These are phyloP conservation scores for Ariopsis seemanni DNA, from an alignment of 2,113 vertebrate species.

Conservation along the genomic window DNA sequence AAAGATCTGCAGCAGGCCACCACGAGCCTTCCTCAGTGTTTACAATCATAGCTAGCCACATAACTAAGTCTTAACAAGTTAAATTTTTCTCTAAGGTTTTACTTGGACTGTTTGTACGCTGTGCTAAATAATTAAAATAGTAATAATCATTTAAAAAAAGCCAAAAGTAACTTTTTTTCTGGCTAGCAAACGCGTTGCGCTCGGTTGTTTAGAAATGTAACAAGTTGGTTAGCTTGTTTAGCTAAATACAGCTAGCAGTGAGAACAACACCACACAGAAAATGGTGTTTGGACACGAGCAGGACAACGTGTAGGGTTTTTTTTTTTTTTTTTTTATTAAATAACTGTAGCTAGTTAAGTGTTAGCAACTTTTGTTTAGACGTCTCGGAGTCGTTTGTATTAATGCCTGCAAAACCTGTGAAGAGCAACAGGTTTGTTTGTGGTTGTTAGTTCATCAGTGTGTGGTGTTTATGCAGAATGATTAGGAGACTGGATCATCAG, in stretches of 20 bases:
- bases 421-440: slow-evolving; percentile 16
- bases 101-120: not conserved
- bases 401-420: not conserved
- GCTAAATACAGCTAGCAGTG: not conserved
- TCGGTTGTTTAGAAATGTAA: not conserved
- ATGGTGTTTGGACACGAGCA: not conserved
- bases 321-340: not conserved
- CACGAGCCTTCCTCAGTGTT: slow-evolving; percentile 15
- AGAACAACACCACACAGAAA: not conserved
- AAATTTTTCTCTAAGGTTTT: not conserved
- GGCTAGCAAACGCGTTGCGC: not conserved
- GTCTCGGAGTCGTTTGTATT: not conserved
- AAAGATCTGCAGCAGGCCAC: slow-evolving; percentile 39
- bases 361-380: not conserved
- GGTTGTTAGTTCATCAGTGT: not conserved
- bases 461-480: not conserved
- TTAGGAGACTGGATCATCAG: not conserved
- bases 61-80: not conserved
- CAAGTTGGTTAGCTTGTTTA: slow-evolving; percentile 3
- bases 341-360: not conserved
- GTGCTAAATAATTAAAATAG: not conserved
- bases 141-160: not conserved
- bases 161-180: slow-evolving; percentile 29
- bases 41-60: not conserved
- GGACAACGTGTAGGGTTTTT: not conserved